phyloP scores from a whole-genome alignment of 2,797 vertebrate genomes.

The Bovichtus diacanthus region DNA sequence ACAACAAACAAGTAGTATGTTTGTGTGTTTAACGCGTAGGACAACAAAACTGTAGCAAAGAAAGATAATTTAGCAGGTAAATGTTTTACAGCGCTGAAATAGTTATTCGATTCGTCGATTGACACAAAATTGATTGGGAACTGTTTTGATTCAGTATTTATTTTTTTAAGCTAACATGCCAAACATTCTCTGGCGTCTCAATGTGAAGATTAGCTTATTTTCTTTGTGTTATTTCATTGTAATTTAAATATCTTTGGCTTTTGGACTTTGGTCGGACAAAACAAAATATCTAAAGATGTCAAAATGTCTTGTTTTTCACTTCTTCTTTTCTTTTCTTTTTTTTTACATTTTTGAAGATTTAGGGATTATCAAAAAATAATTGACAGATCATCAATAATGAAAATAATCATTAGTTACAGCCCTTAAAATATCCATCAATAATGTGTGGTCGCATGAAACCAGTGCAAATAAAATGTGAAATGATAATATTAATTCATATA shows the following conservation, averaged over 20 bases:
- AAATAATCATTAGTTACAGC: not conserved
- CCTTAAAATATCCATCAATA: not conserved
- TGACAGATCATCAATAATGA: not conserved
- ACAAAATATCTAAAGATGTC: not conserved
- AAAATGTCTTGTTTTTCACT: not conserved
- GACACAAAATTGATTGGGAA: no score
- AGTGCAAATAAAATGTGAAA: not conserved
- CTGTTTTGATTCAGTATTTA: no score
- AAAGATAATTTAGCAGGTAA: no score
- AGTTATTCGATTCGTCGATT: no score
- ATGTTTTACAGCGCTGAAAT: no score
- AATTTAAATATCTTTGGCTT: not conserved
- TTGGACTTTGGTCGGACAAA: not conserved
- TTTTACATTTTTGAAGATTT: not conserved
- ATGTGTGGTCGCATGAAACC: not conserved
- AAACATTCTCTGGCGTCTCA: not conserved
- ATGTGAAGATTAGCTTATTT: not conserved
- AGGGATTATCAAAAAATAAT: not conserved
- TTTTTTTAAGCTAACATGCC: no score
- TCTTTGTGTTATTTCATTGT: not conserved
- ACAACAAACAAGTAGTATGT: not conserved
- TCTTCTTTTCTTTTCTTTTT: no score
- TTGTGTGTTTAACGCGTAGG: not conserved
- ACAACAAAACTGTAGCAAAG: no score
- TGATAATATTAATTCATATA: not conserved